A percentile compares a stretch with the other conserved stretches of the same genome.
These are phyloP conservation scores for Psilopogon haemacephalus DNA, from an alignment of 2,113 vertebrate genomes.

Conservation along the genomic window DNA sequence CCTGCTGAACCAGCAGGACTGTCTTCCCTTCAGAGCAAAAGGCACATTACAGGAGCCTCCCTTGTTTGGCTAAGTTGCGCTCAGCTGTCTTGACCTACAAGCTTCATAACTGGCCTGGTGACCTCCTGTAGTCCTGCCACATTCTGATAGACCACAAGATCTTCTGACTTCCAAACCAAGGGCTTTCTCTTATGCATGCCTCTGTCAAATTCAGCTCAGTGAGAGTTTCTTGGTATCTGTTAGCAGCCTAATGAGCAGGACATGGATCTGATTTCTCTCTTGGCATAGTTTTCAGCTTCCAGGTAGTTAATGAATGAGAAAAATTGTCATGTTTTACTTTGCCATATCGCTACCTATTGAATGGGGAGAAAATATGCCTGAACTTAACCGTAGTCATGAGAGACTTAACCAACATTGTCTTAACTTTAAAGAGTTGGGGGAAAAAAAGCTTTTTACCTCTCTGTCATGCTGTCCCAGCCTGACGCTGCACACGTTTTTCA, in stretches of 20 bases:
- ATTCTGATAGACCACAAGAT: not conserved
- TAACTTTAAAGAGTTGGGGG: not conserved
- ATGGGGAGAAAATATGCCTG: not conserved
- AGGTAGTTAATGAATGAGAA: not conserved
- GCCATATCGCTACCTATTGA: not conserved
- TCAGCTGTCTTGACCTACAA: not conserved
- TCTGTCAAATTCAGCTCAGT: not conserved
- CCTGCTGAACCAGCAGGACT: conserved; percentile 18
- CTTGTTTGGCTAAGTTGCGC: not conserved
- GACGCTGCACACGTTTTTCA: not conserved
- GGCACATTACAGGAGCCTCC: not conserved
- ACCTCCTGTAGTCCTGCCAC: not conserved
- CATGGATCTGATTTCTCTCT: not conserved
- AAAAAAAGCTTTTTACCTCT: not conserved
- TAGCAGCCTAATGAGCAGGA: not conserved
- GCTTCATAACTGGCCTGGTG: not conserved
- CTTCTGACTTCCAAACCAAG: not conserved
- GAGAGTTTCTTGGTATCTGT: not conserved
- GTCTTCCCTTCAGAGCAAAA: not conserved
- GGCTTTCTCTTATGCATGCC: not conserved
- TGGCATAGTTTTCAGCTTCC: not conserved
- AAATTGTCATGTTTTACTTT: not conserved
- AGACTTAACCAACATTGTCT: not conserved
- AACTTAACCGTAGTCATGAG: not conserved
- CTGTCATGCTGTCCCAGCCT: not conserved